phyloP scores from a whole-genome alignment of 2,113 vertebrate genomes.

The Actenoides lindsayi region DNA sequence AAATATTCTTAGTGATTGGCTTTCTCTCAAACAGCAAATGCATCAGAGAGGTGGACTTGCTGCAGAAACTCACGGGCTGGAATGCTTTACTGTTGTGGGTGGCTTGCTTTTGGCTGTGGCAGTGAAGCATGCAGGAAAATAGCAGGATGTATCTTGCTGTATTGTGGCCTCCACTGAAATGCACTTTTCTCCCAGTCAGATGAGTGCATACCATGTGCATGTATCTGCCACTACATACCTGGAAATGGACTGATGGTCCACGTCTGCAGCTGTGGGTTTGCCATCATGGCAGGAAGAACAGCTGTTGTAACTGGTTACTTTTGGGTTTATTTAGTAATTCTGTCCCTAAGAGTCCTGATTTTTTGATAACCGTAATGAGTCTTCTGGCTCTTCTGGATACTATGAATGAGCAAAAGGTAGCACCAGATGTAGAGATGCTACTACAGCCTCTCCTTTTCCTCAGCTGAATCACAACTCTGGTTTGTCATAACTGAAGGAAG shows the following conservation, averaged over 20 bases:
- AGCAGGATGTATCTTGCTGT: neutral
- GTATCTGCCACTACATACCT: rapidly evolving
- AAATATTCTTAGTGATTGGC: neutral
- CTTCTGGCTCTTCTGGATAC: neutral
- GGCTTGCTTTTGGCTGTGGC: neutral
- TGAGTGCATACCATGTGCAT: neutral
- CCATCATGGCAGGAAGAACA: neutral
- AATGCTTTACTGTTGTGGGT: neutral
- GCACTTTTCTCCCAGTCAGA: neutral
- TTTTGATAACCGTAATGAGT: neutral
- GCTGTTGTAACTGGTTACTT: neutral
- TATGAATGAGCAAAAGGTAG: neutral
- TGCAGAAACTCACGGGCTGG: neutral
- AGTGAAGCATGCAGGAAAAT: neutral
- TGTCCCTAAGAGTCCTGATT: neutral
- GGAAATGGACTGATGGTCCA: neutral
- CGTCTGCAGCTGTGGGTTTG: neutral
- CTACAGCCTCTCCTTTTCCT: neutral
- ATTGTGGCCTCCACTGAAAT: neutral
- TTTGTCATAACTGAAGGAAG: neutral
- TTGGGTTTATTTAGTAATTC: neutral
- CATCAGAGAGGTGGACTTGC: neutral
- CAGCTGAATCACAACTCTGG: neutral
- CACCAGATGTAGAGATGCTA: neutral
- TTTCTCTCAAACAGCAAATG: neutral